Percentiles rank a stretch among this genome's conserved stretches.
phyloP scores from a whole-genome alignment of 2,113 vertebrate genomes.

The Herpailurus yagouaroundi region DNA sequence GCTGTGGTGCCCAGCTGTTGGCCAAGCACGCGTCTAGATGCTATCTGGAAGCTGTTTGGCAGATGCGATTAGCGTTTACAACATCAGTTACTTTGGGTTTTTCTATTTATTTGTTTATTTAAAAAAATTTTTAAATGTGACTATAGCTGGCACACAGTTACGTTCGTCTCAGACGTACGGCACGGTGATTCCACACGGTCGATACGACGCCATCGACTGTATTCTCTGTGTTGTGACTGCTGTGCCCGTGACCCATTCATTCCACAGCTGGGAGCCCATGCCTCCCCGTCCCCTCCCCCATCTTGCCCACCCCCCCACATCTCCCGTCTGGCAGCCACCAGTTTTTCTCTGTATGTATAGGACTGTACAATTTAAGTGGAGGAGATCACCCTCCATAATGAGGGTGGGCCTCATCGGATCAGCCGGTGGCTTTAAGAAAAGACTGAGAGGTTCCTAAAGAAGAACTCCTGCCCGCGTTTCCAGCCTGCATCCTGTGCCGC shows the following conservation, averaged over 20 bases:
- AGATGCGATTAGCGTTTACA: rapidly evolving
- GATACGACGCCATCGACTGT: neutral
- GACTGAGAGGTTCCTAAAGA: rapidly evolving
- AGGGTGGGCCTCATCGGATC: neutral
- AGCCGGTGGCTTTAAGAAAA: too few relatives aligned
- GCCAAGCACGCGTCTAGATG: rapidly evolving
- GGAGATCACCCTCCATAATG: rapidly evolving
- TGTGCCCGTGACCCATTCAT: neutral
- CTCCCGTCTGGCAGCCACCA: neutral
- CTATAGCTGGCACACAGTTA: neutral
- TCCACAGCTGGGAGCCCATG: neutral
- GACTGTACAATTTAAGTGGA: neutral
- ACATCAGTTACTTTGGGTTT: neutral
- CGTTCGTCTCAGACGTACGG: neutral
- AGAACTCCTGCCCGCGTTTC: too few relatives aligned
- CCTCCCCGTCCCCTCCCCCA: neutral
- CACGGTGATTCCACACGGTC: neutral
- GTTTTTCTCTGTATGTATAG: neutral
- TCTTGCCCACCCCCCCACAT: too few relatives aligned
- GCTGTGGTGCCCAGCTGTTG: rapidly evolving
- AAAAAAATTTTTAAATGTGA: neutral
- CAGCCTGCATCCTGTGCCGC: neutral
- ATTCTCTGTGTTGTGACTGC: neutral
- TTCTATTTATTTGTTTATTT: neutral
- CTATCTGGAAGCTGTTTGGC: rapidly evolving